Percentiles rank a stretch among this genome's conserved stretches.
These are phyloP conservation scores for Drosophila prosaltans DNA, from an alignment of 1,140 invertebrate genomes.

Conservation along the genomic window DNA sequence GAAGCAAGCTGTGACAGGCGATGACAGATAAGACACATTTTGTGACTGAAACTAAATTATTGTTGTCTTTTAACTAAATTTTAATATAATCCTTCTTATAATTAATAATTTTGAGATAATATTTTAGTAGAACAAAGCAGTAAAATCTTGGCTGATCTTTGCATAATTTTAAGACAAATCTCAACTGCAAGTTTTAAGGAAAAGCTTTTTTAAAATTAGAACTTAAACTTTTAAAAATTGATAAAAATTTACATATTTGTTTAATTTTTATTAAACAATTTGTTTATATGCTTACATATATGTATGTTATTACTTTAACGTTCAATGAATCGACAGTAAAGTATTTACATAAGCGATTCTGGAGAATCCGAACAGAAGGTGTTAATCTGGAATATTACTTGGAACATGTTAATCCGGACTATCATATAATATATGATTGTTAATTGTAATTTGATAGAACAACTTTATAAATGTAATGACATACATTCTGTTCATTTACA, in stretches of 20 bases:
- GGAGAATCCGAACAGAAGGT: slow-evolving; percentile 1
- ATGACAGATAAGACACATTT: slow-evolving; percentile 74
- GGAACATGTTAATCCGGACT: not conserved
- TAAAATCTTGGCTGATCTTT: no score
- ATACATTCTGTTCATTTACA: not conserved
- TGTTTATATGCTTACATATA: not conserved
- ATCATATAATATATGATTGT: not conserved
- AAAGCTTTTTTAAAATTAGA: no score
- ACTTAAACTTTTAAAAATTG: no score
- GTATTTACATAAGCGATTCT: not conserved
- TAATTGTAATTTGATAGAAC: not conserved
- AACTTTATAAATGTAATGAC: slow-evolving; percentile 12
- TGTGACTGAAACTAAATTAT: slow-evolving; percentile 13
- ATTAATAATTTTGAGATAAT: no score
- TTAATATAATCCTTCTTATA: no score
- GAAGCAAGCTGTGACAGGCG: slow-evolving; percentile 27
- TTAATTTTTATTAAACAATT: no score
- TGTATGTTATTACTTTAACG: not conserved
- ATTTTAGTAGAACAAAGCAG: not conserved
- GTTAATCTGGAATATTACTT: slow-evolving; percentile 5
- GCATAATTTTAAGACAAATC: no score
- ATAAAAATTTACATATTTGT: no score
- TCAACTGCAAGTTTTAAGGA: no score
- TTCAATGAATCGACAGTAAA: slow-evolving; percentile 5
- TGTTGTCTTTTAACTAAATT: no score